phyloP scores from a whole-genome alignment of 2,888 invertebrate genomes.

The Xylophagus ater region DNA sequence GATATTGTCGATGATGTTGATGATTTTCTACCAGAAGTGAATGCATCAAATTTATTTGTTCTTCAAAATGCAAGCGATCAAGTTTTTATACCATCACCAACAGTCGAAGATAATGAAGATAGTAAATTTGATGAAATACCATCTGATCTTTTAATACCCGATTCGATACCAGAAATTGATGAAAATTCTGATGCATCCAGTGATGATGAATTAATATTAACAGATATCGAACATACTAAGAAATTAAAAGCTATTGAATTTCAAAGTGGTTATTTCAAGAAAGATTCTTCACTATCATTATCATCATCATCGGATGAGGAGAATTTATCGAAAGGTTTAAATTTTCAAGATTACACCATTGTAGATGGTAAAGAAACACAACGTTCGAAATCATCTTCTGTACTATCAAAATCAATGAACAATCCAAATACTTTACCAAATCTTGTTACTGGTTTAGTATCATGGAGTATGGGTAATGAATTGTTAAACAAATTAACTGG shows the following conservation, averaged over 20 bases:
- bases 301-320: conserved; percentile 37
- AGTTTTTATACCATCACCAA: conserved; percentile 25
- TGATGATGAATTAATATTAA: conserved; percentile 20
- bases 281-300: conserved; percentile 32
- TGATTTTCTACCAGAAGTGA: conserved; percentile 36
- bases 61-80: conserved; percentile 34
- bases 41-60: conserved; percentile 31
- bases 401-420: conserved; percentile 6
- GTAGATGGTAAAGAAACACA: conserved; percentile 19
- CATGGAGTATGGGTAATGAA: conserved; percentile 22
- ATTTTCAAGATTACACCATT: conserved; percentile 30
- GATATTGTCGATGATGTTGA: conserved; percentile 28
- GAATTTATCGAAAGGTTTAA: conserved; percentile 33
- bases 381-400: not conserved
- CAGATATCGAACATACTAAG: not conserved
- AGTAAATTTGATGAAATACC: conserved; percentile 37
- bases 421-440: conserved; percentile 22
- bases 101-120: conserved; percentile 22
- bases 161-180: conserved; percentile 36
- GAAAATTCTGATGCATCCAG: conserved; percentile 33
- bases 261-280: conserved; percentile 34
- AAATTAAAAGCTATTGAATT: conserved; percentile 25
- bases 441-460: conserved; percentile 28
- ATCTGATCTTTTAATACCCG: conserved; percentile 34
- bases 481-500: not conserved